Evolutionary conservation across 2,113 vertebrate genomes (phyloP), one percentile per base, ranked within the genome.

Genomic region (Paedocypris sp.): DNA sequence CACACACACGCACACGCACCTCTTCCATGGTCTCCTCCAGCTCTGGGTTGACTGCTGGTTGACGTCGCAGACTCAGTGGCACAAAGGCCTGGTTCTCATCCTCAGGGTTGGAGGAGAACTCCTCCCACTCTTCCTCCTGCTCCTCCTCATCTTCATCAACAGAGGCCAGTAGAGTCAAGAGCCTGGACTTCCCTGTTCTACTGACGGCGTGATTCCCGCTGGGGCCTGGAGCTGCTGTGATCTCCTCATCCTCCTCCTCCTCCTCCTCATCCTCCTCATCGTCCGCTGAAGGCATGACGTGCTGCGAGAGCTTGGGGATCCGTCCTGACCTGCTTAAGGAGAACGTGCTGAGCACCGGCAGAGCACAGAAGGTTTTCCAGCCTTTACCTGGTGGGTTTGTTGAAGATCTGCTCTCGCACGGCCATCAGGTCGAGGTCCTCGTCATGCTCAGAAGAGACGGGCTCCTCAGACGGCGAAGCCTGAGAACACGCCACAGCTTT

Each of bases 1-100:
- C 12, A 13, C 18, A 8, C 41, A 57, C 10, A 42, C 6, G 9
- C 10, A 43, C 7, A 43, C 53, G 16, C 80, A 97, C 94, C 91
- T 97, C 93, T 72, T 92, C 90, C 86, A 93, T 79, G 0, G 86
- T 90, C 79, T 94, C 91, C 47, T 93, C 86, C 63, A 94, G 88
- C 62, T 90, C 86, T 62, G 83, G 25, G 45, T 85, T 62, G 66
- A 89, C 20, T 22, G 82, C 77, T 13, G 73, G 81, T 19, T 85
- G 85, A 47, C 90, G 87, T 47, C 89, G 84, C 49, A 98, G 84
- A 60, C 87, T 81, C 47, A 83, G 57, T 8, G 93, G 91, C 53
- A 95, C 85, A 76, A 95, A 96, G 25, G 87, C 86, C 70, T 83
- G 82, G 77, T 86, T 85, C 70, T 91, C 81, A 74, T 88, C 82